These are phyloP conservation scores for Varecia variegata DNA, from an alignment of 2,797 vertebrate species.

Conservation along the genomic window DNA sequence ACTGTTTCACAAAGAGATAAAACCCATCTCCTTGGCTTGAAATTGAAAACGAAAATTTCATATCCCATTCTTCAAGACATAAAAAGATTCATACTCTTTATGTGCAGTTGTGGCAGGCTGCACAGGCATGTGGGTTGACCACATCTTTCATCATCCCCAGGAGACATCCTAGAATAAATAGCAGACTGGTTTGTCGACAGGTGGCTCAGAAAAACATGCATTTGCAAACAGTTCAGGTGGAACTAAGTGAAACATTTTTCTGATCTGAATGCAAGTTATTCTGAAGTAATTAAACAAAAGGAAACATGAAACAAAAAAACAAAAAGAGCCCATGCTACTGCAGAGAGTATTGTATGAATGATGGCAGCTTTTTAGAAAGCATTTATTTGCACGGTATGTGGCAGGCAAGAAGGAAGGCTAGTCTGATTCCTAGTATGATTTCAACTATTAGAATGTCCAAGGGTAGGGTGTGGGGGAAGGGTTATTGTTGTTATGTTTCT, in stretches of 20 bases:
- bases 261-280: neutral
- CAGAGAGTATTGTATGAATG: neutral
- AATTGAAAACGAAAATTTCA: slow-evolving; percentile 18
- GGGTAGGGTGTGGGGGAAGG: neutral
- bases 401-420: neutral
- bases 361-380: neutral
- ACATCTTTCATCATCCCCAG: neutral
- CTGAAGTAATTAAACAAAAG: slow-evolving; percentile 6
- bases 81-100: neutral
- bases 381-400: neutral
- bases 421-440: neutral
- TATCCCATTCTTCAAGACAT: neutral
- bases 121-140: neutral
- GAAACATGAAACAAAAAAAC: neutral
- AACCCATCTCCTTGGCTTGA: neutral
- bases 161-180: neutral
- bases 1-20: slow-evolving; percentile 29
- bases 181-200: neutral
- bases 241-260: neutral
- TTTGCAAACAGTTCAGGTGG: slow-evolving; percentile 7
- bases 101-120: neutral
- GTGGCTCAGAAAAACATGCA: neutral
- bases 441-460: neutral
- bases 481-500: neutral
- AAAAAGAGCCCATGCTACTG: neutral